Evolutionary conservation across 2,113 vertebrate species (phyloP).

Genomic region (Damaliscus lunatus): DNA sequence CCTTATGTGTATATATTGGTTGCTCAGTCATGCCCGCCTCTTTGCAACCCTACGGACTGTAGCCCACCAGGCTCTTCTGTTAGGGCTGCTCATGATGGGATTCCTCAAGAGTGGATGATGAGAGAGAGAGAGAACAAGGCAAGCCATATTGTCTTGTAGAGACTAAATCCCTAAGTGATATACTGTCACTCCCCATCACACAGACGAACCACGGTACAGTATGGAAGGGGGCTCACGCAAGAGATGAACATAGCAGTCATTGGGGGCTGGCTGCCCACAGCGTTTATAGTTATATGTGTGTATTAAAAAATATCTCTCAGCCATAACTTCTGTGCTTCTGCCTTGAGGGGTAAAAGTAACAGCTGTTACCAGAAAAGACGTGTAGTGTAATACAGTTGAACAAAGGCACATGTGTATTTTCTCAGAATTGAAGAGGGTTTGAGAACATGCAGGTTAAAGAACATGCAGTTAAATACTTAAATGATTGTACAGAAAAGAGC

Average conservation of each 20-base stretch:
- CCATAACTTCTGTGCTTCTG: background rate
- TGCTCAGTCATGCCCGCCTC: rapidly evolving
- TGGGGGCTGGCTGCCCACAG: background rate
- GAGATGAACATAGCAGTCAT: background rate
- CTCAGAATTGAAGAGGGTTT: background rate
- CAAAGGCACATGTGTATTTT: background rate
- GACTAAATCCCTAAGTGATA: background rate
- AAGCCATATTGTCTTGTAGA: background rate
- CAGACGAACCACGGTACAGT: too few relatives aligned
- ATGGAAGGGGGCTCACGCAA: background rate
- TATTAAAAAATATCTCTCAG: background rate
- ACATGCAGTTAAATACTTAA: background rate
- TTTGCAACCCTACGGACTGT: background rate
- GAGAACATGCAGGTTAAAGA: background rate
- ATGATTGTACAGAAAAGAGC: background rate
- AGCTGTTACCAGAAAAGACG: background rate
- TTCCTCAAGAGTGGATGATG: background rate
- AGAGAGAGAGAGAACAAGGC: background rate
- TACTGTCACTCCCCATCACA: background rate
- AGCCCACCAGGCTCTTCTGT: background rate
- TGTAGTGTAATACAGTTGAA: background rate
- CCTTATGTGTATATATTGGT: background rate
- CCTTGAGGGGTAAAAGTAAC: background rate
- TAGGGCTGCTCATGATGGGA: background rate
- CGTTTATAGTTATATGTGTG: background rate